A percentile compares a stretch with the other conserved stretches of the same genome.
Evolutionary conservation across 1,140 invertebrate genomes (phyloP).

Genomic region (Melanaphis sacchari): DNA sequence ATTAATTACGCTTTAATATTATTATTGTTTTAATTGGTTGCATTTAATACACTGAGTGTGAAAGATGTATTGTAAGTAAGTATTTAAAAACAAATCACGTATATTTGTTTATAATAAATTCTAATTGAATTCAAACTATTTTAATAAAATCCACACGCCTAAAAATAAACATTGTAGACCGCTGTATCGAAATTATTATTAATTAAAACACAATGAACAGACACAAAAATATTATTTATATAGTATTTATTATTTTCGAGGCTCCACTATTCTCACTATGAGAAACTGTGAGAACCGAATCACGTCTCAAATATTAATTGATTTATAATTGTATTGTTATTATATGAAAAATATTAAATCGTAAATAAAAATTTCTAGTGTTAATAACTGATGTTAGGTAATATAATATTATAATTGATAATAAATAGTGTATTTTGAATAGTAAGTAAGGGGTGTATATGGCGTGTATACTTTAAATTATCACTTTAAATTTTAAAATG

Average conservation of each 20-base stretch:
- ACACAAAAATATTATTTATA: neutral
- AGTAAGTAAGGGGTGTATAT: too few relatives aligned
- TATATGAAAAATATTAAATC: too few relatives aligned
- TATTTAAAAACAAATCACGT: neutral
- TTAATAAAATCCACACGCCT: neutral
- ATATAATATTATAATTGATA: too few relatives aligned
- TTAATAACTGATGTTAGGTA: too few relatives aligned
- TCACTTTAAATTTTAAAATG: too few relatives aligned
- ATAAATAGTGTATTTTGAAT: too few relatives aligned
- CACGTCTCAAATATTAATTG: neutral
- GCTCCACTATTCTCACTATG: neutral
- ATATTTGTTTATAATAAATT: conserved; percentile 7
- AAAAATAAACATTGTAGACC: neutral
- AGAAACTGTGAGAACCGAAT: neutral
- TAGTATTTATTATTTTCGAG: neutral
- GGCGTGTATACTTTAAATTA: too few relatives aligned
- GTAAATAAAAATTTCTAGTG: too few relatives aligned
- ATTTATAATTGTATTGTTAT: neutral
- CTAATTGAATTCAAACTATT: neutral
- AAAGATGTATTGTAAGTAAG: neutral
- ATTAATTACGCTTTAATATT: neutral
- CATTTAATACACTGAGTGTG: neutral
- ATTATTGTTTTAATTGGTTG: neutral
- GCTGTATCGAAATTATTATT: neutral
- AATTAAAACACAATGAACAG: neutral